Evolutionary conservation across 2,888 invertebrate species (phyloP).

Genomic region (Thymelicus sylvestris): DNA sequence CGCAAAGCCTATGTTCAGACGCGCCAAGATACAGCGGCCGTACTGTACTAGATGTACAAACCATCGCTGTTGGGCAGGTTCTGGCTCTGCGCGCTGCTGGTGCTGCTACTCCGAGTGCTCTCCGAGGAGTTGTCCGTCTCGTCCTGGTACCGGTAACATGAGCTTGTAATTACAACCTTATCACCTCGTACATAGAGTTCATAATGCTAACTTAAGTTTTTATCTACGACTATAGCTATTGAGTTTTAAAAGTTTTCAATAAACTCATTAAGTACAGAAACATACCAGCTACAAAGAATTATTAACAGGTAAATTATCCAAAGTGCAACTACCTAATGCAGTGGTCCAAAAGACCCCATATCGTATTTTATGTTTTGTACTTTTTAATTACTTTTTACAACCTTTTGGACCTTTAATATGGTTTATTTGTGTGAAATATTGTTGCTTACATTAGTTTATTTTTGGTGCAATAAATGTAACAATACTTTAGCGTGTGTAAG

Average conservation of each 20-base stretch:
- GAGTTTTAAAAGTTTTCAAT: no score
- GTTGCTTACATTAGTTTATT: not conserved
- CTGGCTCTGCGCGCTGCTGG: constrained; percentile 76
- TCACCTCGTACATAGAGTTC: not conserved
- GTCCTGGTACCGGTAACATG: constrained; percentile 71
- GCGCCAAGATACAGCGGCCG: no score
- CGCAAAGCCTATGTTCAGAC: no score
- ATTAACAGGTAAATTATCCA: no score
- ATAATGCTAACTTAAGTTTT: not conserved
- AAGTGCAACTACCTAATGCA: not conserved
- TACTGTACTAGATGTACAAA: constrained; percentile 47
- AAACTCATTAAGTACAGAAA: no score
- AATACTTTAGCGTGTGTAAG: not conserved
- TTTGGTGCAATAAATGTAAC: not conserved
- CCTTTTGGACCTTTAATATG: no score
- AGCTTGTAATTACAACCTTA: constrained; percentile 1
- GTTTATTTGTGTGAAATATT: not conserved
- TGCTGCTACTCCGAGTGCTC: constrained; percentile 71
- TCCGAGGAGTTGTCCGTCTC: constrained; percentile 85
- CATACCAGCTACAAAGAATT: no score
- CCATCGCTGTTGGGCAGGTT: constrained; percentile 77
- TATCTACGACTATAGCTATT: no score
- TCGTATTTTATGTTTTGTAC: not conserved
- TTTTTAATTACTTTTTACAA: no score
- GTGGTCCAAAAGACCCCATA: not conserved